Evolutionary conservation across 2,113 vertebrate species (phyloP).

Genomic region (Nannospalax galili): DNA sequence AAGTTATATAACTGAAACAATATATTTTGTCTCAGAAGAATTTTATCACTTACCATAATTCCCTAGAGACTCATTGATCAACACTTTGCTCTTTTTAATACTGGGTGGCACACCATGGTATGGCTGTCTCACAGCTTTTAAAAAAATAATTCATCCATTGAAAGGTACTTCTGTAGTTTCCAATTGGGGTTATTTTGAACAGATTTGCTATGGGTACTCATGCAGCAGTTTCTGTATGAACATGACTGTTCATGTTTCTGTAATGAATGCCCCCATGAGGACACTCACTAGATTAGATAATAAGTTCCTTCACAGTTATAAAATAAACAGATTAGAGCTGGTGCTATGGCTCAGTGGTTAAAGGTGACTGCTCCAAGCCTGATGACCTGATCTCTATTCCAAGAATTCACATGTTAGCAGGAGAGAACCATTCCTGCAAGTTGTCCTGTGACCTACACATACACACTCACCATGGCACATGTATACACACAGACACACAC

Average conservation of each 20-base stretch:
- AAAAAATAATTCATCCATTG: background rate
- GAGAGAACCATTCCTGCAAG: background rate
- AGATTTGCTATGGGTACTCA: background rate
- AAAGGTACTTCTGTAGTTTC: background rate
- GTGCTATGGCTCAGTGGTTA: background rate
- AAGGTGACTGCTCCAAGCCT: no score
- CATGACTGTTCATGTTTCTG: background rate
- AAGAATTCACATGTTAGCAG: background rate
- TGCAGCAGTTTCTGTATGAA: background rate
- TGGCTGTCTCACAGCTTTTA: background rate
- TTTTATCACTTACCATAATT: background rate
- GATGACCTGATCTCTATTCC: background rate
- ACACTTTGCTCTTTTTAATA: background rate
- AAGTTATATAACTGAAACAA: background rate
- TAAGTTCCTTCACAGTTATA: background rate
- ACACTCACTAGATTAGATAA: background rate
- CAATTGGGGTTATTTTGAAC: background rate
- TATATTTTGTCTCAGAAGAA: background rate
- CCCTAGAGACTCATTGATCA: background rate
- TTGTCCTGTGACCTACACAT: background rate
- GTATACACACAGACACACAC: background rate
- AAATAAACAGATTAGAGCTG: background rate
- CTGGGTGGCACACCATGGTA: background rate
- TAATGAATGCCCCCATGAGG: background rate
- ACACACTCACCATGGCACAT: background rate